A percentile compares a stretch with the other conserved stretches of the same genome.
phyloP scores from a whole-genome alignment of 2,797 vertebrate species.

The Melanotaenia trifasciata region DNA sequence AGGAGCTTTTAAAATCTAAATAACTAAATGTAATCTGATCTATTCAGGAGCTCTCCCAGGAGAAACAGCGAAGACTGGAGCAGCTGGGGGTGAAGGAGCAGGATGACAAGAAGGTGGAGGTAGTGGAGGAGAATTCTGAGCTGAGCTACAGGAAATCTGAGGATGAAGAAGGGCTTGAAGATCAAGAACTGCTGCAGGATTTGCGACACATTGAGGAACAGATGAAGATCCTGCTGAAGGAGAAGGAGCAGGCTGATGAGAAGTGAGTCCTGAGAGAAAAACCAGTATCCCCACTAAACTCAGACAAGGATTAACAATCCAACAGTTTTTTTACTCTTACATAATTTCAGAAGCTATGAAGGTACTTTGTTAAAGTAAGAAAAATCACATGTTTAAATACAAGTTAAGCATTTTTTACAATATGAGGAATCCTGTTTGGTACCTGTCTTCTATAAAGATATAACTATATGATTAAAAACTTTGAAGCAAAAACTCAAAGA shows the following conservation, averaged over 20 bases:
- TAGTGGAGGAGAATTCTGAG: constrained; percentile 12
- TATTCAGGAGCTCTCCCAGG: constrained; percentile 90
- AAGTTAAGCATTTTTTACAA: not conserved
- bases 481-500: not conserved
- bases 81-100: constrained; percentile 86
- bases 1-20: not conserved
- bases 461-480: not conserved
- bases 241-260: constrained; percentile 91
- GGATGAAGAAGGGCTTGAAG: constrained; percentile 57
- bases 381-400: not conserved
- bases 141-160: constrained; percentile 11
- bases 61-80: constrained; percentile 91
- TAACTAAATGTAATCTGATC: not conserved
- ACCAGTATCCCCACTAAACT: too few relatives aligned
- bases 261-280: constrained; percentile 79
- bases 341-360: not conserved
- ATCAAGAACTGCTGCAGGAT: constrained; percentile 84
- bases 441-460: not conserved
- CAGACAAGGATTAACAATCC: not conserved
- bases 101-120: constrained; percentile 51
- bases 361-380: not conserved
- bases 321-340: not conserved
- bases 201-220: constrained; percentile 92
- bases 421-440: not conserved
- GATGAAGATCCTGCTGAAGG: constrained; percentile 90